phyloP scores from a whole-genome alignment of 2,113 vertebrate genomes.

The Phasianus colchicus region DNA sequence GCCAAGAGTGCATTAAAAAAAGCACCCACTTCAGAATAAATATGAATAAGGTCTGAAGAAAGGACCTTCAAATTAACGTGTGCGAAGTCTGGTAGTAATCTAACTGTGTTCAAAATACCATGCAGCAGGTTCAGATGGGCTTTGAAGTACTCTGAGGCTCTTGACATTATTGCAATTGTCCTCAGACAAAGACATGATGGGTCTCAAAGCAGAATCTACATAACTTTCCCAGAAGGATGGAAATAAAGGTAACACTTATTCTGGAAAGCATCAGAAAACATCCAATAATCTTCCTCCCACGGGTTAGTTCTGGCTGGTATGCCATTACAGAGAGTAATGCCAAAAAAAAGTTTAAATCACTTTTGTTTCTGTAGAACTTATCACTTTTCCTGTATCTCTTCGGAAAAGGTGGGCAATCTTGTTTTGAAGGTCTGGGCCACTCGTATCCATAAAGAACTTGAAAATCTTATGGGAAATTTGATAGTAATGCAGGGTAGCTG shows the following conservation, averaged over 20 bases:
- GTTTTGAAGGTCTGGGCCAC: background rate
- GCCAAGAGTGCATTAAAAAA: background rate
- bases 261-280: background rate
- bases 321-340: background rate
- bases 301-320: background rate
- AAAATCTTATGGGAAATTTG: background rate
- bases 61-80: background rate
- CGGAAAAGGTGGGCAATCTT: background rate
- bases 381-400: background rate
- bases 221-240: background rate
- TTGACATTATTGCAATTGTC: constrained; percentile 21
- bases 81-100: background rate
- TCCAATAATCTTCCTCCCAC: background rate
- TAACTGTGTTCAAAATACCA: background rate
- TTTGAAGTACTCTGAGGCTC: constrained; percentile 12
- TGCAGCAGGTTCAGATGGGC: background rate
- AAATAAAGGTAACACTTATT: background rate
- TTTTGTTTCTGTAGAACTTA: background rate
- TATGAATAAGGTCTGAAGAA: background rate
- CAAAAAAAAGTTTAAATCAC: background rate
- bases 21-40: background rate
- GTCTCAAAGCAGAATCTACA: background rate
- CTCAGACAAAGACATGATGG: background rate
- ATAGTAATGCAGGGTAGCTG: background rate
- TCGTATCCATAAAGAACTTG: background rate